A percentile compares a stretch with the other conserved stretches of the same genome.
phyloP scores from a whole-genome alignment of 1,140 invertebrate species.

The Hyles euphorbiae region DNA sequence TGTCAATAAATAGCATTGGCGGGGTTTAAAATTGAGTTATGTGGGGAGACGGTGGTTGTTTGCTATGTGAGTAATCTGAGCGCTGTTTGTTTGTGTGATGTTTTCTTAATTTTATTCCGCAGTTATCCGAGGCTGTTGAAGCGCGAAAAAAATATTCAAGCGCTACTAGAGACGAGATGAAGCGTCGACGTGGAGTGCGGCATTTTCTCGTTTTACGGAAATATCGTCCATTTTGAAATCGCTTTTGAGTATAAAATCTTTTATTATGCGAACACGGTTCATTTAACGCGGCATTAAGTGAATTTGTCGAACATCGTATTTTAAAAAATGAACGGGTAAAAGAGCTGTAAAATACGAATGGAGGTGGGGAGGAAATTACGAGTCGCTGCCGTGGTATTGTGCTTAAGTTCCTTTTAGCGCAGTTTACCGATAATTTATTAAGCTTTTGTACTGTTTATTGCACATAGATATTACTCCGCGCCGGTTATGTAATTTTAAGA shows the following conservation, averaged over 20 bases:
- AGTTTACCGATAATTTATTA: slow-evolving; percentile 25
- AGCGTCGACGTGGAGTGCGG: slow-evolving; percentile 40
- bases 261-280: slow-evolving; percentile 70
- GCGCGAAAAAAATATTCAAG: slow-evolving; percentile 48
- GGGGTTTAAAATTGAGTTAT: not conserved
- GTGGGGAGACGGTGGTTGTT: slow-evolving; percentile 5
- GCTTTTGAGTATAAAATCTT: slow-evolving; percentile 68
- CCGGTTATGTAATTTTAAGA: no score
- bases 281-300: slow-evolving; percentile 70
- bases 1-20: no score
- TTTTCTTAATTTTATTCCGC: slow-evolving; percentile 35
- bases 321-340: slow-evolving; percentile 53
- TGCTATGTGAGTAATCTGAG: slow-evolving; percentile 9
- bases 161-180: slow-evolving; percentile 37
- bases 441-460: slow-evolving; percentile 7
- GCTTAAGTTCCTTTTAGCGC: slow-evolving; percentile 25
- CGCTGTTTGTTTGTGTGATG: slow-evolving; percentile 35
- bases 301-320: slow-evolving; percentile 66
- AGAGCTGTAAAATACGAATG: slow-evolving; percentile 35
- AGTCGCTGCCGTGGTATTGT: slow-evolving; percentile 21
- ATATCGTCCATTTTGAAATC: slow-evolving; percentile 62
- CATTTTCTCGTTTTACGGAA: slow-evolving; percentile 45
- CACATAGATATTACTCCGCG: no score
- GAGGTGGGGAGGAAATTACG: slow-evolving; percentile 20
- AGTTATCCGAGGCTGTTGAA: slow-evolving; percentile 31